Evolutionary conservation across 2,797 vertebrate genomes (phyloP), one percentile per base, ranked within the genome.

Genomic region (Oreonectes daqikongensis): DNA sequence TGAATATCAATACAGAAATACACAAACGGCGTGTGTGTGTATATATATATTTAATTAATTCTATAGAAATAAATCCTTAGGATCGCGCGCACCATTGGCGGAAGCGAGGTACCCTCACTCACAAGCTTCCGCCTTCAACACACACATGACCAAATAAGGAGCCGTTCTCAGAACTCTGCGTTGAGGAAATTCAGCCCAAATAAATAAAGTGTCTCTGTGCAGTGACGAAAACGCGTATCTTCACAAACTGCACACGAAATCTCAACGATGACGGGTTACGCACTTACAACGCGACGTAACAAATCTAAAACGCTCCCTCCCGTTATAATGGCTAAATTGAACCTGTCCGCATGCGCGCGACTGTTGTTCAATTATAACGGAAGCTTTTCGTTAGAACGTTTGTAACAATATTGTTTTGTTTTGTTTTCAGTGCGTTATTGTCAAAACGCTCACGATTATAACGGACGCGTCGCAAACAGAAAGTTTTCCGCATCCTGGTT

Each of bases 61-160:
- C 9, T 35, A 1, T 6, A 10, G 35, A 10, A 35, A n/a, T n/a
- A n/a, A n/a, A n/a, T n/a, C n/a, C n/a, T n/a, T n/a, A n/a, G n/a
- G n/a, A n/a, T n/a, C n/a, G 15, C 50, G 24, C 46, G 4, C 42
- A 1, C 0, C 32, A 38, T 20, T 38, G 40, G 74, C 53, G 74
- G 74, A 77, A 77, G 65, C 57, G 64, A 52, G 46, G 59, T 40
- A 42, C 75, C 63, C 50, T 70, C 28, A 20, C 18, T 70, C 30
- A 20, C 48, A 20, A 24, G 10, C 55, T 67, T 67, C 61, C 61
- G 61, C 38, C 69, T 79, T 79, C 32, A 46, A 15, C 14, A 38
- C 17, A 38, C 17, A 50, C 57, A 65, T 70, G 80, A 57, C 80
- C 80, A 81, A 78, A 81, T 78, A 81, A 81, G 80, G 80, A 79